A percentile compares a stretch with the other conserved stretches of the same genome.
These are phyloP conservation scores for Euplexia lucipara DNA, from an alignment of 2,888 invertebrate genomes.

Conservation along the genomic window DNA sequence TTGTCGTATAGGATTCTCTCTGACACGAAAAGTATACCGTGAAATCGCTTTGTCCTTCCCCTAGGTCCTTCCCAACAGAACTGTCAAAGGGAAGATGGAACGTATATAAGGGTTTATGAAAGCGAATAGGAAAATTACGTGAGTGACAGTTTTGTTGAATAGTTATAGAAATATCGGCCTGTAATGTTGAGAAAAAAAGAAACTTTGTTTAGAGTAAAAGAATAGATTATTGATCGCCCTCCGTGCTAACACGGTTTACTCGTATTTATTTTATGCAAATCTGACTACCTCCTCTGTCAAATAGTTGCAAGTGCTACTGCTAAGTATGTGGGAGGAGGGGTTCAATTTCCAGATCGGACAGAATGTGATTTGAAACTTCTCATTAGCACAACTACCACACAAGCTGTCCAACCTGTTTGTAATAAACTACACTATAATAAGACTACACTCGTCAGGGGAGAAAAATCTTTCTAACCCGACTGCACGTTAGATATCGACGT, in stretches of 20 bases:
- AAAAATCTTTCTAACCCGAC: too few relatives aligned
- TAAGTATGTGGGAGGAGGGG: too few relatives aligned
- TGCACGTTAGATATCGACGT: too few relatives aligned
- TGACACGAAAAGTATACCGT: conserved; percentile 49
- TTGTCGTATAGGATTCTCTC: conserved; percentile 37
- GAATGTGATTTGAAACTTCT: too few relatives aligned
- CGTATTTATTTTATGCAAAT: background rate
- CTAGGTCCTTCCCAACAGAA: conserved; percentile 43
- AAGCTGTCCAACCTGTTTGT: too few relatives aligned
- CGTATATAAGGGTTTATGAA: conserved; percentile 41
- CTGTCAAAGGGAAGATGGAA: conserved; percentile 39
- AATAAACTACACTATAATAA: too few relatives aligned
- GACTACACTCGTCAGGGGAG: too few relatives aligned
- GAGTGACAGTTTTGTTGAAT: conserved; percentile 36
- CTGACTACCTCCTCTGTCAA: too few relatives aligned
- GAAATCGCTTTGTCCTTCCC: conserved; percentile 48
- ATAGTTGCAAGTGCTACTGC: too few relatives aligned
- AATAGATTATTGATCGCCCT: background rate
- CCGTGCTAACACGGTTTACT: background rate
- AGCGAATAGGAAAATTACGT: conserved; percentile 39
- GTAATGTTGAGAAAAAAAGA: background rate
- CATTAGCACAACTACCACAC: too few relatives aligned
- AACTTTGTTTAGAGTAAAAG: background rate
- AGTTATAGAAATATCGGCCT: conserved; percentile 10
- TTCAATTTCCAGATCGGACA: too few relatives aligned